Percentiles rank a stretch among this genome's conserved stretches.
phyloP scores from a whole-genome alignment of 2,113 vertebrate species.

The Aramus guarauna region DNA sequence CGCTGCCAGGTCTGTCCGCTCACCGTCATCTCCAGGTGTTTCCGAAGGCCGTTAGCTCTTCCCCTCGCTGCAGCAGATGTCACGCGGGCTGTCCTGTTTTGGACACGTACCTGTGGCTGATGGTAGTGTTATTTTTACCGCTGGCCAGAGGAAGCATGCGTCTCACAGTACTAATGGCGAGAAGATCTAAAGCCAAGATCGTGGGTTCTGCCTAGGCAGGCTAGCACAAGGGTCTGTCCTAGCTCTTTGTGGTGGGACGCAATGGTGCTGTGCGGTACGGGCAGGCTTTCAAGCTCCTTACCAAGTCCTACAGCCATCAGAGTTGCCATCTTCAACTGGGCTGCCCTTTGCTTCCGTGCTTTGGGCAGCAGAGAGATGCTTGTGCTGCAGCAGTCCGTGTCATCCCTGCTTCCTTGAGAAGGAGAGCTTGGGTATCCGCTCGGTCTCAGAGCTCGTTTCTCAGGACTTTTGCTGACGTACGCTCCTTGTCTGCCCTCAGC shows the following conservation, averaged over 20 bases:
- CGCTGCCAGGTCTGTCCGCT: background rate
- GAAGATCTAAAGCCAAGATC: background rate
- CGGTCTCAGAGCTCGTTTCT: background rate
- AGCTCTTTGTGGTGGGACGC: background rate
- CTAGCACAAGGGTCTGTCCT: background rate
- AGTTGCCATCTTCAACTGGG: background rate
- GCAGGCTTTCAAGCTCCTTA: background rate
- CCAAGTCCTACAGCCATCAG: background rate
- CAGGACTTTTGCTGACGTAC: background rate
- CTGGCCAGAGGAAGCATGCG: background rate
- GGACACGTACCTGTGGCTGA: background rate
- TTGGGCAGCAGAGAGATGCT: background rate
- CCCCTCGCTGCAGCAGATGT: background rate
- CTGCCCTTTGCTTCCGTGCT: background rate
- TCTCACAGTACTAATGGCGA: background rate
- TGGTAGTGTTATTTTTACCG: background rate
- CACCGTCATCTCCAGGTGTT: background rate
- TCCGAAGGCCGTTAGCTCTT: background rate
- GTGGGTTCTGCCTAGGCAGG: background rate
- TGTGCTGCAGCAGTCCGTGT: background rate
- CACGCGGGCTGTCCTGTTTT: background rate
- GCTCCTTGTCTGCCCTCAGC: constrained; percentile 61
- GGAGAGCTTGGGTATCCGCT: background rate
- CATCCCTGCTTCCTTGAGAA: background rate
- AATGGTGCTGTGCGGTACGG: background rate